Conservation (phyloP, 2,888 invertebrate genomes). For the Lasioglossum oenotherae region DNA sequence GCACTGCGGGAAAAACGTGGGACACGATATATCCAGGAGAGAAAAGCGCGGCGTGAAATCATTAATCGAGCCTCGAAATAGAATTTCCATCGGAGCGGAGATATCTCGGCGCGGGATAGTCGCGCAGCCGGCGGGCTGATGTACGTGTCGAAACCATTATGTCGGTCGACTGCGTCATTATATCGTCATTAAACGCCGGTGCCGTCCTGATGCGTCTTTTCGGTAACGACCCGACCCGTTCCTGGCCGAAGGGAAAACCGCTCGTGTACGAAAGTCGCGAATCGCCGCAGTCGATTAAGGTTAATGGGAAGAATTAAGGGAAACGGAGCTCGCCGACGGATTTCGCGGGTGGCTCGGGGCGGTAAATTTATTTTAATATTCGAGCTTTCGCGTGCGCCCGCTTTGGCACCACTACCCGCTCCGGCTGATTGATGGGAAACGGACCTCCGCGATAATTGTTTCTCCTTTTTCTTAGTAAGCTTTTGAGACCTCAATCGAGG, state of each 20-base stretch:
- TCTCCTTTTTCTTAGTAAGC: background rate
- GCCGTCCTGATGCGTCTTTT: constrained; percentile 67
- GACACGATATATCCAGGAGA: background rate
- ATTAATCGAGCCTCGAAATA: constrained; percentile 21
- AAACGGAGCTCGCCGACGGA: constrained; percentile 41
- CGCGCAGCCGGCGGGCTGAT: constrained; percentile 23
- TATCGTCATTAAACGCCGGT: constrained; percentile 70
- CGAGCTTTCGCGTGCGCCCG: constrained; percentile 15
- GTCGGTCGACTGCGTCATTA: constrained; percentile 67
- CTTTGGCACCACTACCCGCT: background rate
- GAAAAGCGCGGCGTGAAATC: constrained; percentile 13
- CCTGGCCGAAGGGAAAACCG: constrained; percentile 51
- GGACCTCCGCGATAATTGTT: constrained; percentile 5
- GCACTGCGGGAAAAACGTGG: background rate
- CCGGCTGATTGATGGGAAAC: constrained; percentile 4
- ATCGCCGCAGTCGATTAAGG: constrained; percentile 80
- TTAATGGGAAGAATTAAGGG: constrained; percentile 73
- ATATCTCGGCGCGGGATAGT: constrained; percentile 20
- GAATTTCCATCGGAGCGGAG: constrained; percentile 13
- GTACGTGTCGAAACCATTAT: constrained; percentile 70
- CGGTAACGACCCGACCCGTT: constrained; percentile 66
- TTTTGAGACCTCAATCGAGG: background rate
- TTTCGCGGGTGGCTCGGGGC: constrained; percentile 43
- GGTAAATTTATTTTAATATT: constrained; percentile 11
- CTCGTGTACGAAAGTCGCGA: constrained; percentile 59